phyloP scores from a whole-genome alignment of 1,140 invertebrate species.

The Bombus confusus region DNA sequence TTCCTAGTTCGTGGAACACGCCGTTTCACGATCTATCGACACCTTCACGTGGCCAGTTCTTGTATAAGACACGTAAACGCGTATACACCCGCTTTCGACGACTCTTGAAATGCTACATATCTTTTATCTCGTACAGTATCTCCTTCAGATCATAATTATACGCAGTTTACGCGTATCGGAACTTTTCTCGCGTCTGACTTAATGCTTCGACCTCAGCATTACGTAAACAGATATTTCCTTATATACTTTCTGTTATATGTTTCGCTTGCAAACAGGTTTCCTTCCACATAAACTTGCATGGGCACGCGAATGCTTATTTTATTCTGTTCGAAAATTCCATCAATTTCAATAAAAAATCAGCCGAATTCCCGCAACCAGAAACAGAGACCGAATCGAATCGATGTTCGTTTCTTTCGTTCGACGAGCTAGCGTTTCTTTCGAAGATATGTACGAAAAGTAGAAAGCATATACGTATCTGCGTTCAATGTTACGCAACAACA shows the following conservation, averaged over 20 bases:
- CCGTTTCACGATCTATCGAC: background rate
- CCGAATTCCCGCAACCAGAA: no score
- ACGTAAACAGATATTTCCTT: slow-evolving; percentile 22
- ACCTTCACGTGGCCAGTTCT: background rate
- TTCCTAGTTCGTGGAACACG: slow-evolving; percentile 7
- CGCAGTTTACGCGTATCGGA: background rate
- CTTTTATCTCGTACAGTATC: background rate
- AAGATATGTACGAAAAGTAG: background rate
- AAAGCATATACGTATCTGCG: background rate
- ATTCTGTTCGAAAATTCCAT: background rate
- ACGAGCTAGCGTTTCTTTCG: no score
- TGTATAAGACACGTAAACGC: background rate
- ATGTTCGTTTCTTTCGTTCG: background rate
- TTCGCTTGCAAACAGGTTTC: slow-evolving; percentile 21
- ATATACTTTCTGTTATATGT: slow-evolving; percentile 38
- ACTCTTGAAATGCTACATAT: background rate
- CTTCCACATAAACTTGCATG: background rate
- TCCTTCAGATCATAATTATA: background rate
- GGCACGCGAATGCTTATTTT: background rate
- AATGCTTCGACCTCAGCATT: background rate
- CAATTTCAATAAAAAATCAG: background rate
- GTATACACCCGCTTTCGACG: background rate
- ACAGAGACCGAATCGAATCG: background rate
- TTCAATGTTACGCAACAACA: background rate
- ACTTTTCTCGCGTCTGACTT: background rate